Conservation (phyloP, 2,888 invertebrate species). For the Eupithecia tripunctaria region DNA sequence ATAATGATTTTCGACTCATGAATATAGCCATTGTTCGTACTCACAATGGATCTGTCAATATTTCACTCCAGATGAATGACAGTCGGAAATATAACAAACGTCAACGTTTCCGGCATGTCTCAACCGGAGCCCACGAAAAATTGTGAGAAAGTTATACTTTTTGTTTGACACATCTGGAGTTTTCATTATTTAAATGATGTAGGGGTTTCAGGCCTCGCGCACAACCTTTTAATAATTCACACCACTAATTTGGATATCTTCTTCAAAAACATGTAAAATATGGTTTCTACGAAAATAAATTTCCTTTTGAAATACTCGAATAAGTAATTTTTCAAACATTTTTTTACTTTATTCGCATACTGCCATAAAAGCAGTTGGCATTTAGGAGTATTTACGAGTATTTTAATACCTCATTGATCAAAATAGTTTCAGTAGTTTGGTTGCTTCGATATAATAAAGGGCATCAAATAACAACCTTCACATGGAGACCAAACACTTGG, state of each 20-base stretch:
- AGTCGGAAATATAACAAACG: conserved; percentile 64
- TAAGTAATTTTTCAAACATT: too few relatives aligned
- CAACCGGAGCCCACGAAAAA: conserved; percentile 41
- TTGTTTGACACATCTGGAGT: not conserved
- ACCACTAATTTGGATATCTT: not conserved
- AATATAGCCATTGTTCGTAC: conserved; percentile 66
- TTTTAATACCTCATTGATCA: not conserved
- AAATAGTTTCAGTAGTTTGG: too few relatives aligned
- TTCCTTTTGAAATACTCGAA: not conserved
- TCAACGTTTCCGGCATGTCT: conserved; percentile 47
- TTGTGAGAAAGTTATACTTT: conserved; percentile 6
- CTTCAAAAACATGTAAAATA: not conserved
- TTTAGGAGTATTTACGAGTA: not conserved
- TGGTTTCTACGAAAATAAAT: not conserved
- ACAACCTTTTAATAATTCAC: not conserved
- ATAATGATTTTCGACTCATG: conserved; percentile 7
- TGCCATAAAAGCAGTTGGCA: too few relatives aligned
- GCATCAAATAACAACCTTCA: not conserved
- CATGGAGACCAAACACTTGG: not conserved
- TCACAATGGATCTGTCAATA: conserved; percentile 80
- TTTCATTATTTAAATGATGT: not conserved
- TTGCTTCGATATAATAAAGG: not conserved
- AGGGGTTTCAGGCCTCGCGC: not conserved
- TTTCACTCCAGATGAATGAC: conserved; percentile 75
- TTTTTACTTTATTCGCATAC: too few relatives aligned